Evolutionary conservation across 2,113 vertebrate genomes (phyloP), one percentile per base, ranked within the genome.

Genomic region (Pimephales promelas): DNA sequence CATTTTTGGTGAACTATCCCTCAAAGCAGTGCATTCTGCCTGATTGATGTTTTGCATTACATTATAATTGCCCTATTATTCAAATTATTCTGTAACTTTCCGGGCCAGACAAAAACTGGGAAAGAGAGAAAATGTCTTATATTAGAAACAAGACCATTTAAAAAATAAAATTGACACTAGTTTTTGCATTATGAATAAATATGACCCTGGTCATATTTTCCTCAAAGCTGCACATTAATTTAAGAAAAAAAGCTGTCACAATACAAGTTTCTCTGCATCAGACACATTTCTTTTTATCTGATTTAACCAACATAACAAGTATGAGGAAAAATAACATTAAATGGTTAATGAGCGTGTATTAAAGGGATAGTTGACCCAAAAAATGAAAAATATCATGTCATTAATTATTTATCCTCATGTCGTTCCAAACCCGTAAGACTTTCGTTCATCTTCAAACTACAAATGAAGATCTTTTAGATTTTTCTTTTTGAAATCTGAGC

Each of bases 41-140:
- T 45, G 40, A 72, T 45, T 72, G 45, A 72, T 72, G 40, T 72
- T 45, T 72, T 71, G 68, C 68, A 71, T 45, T 24, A 14, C 22
- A 24, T 45, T 71, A 45, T 40, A 71, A 71, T 45, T 45, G n/a
- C 40, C 22, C 22, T 45, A 45, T 45, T 26, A 71, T 71, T 71
- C 68, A 71, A 71, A 71, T 71, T 16, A 71, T 24, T 71, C 22
- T 45, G 36, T 8, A 45, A 45, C 40, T 45, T 72, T 45, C 45
- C 40, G 14, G 36, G 36, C 22, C 68, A 45, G 68, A 14, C 68
- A 45, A 72, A 72, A 72, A 68, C 4, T 11, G 18, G 11, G 64
- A 40, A 40, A 40, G 64, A 40, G 34, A 68, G 9, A 40, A 68
- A 68, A 36, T 68, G 34, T 40, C 64, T 40, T 34, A 68, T 68